Percentiles rank a stretch among this genome's conserved stretches.
Evolutionary conservation across 2,888 invertebrate species (phyloP).

Genomic region (Melitaea athalia): DNA sequence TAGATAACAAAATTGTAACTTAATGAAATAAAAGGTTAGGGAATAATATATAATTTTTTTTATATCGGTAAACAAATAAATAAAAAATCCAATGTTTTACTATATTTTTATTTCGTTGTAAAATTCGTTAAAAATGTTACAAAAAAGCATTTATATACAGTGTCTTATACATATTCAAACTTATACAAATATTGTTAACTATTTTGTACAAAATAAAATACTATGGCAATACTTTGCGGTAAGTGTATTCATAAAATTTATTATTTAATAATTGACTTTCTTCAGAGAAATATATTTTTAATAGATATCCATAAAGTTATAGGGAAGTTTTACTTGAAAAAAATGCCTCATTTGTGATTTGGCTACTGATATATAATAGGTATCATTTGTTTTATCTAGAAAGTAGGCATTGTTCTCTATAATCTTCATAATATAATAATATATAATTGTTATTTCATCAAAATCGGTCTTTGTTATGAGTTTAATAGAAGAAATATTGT

Average conservation of each 20-base stretch:
- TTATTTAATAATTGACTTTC: background rate
- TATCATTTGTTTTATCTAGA: background rate
- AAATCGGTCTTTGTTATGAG: background rate
- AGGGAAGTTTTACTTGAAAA: background rate
- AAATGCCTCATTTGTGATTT: conserved; percentile 5
- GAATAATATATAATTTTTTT: too few relatives aligned
- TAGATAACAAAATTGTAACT: too few relatives aligned
- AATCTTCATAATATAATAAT: too few relatives aligned
- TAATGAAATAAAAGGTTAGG: too few relatives aligned
- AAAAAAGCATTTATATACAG: conserved; percentile 5
- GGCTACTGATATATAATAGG: background rate
- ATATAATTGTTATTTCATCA: background rate
- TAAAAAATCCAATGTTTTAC: background rate
- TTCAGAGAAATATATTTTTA: background rate
- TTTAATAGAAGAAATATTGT: too few relatives aligned
- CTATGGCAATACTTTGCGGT: conserved; percentile 40
- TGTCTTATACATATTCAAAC: conserved; percentile 17
- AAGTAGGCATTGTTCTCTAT: background rate
- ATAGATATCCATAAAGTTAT: background rate
- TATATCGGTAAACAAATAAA: conserved; percentile 9
- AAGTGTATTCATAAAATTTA: conserved; percentile 15
- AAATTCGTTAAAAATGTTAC: conserved; percentile 19
- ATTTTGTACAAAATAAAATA: conserved; percentile 37
- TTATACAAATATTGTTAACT: conserved; percentile 11
- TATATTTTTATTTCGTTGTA: conserved; percentile 45